These are phyloP conservation scores for Pseudocheirus occidentalis DNA, from an alignment of 2,797 vertebrate genomes.

Conservation along the genomic window DNA sequence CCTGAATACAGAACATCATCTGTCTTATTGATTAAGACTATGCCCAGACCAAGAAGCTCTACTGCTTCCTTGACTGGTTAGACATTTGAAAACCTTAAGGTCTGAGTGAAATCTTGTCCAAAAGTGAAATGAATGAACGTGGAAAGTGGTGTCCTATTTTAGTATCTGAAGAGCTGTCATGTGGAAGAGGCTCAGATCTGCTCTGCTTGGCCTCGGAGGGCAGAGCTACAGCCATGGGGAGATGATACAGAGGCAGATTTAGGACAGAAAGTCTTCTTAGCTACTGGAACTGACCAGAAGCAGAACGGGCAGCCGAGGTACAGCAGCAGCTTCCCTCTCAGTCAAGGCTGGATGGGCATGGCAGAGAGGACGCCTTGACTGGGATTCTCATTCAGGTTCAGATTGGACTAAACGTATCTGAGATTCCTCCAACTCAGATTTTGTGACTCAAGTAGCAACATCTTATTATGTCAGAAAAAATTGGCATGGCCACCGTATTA, in stretches of 20 bases:
- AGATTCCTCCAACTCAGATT: background rate
- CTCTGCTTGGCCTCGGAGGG: background rate
- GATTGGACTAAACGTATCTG: background rate
- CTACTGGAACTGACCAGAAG: background rate
- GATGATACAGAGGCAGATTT: background rate
- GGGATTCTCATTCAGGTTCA: background rate
- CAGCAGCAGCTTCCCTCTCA: background rate
- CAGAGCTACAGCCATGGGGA: background rate
- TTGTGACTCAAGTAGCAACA: background rate
- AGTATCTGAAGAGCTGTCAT: background rate
- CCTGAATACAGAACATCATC: background rate
- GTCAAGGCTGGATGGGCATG: background rate
- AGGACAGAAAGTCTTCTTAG: background rate
- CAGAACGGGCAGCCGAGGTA: background rate
- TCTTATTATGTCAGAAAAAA: background rate
- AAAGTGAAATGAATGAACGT: background rate
- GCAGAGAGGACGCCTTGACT: background rate
- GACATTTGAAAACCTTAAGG: conserved; percentile 24
- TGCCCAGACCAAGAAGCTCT: conserved; percentile 17
- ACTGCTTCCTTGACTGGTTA: conserved; percentile 8
- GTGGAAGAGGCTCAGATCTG: background rate
- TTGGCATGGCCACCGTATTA: background rate
- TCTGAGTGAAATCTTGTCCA: background rate
- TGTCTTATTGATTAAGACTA: background rate
- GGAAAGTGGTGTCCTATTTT: background rate